A percentile compares a stretch with the other conserved stretches of the same genome.
These are phyloP conservation scores for Drosophila mulleri DNA, from an alignment of 2,888 invertebrate species.

Conservation along the genomic window DNA sequence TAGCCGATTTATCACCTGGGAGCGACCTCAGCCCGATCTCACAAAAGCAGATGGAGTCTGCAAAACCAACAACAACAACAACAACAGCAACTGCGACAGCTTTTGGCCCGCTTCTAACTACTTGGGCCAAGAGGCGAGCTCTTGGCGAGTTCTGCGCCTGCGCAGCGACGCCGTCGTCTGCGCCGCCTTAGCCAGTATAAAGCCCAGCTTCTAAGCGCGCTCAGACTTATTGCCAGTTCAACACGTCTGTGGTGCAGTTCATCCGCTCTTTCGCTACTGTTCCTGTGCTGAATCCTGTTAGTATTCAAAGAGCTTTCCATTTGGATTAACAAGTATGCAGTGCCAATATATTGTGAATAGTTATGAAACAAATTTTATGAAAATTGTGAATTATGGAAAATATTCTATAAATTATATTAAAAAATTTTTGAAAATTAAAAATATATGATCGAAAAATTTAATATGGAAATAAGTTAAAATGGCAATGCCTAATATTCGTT, in stretches of 20 bases:
- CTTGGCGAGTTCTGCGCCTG: constrained; percentile 44
- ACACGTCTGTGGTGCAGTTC: constrained; percentile 42
- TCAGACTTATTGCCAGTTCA: constrained; percentile 64
- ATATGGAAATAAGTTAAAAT: too few relatives aligned
- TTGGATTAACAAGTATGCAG: constrained; percentile 11
- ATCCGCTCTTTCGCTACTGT: constrained; percentile 4
- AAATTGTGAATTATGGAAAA: not conserved
- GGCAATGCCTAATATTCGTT: too few relatives aligned
- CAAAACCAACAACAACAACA: constrained; percentile 20
- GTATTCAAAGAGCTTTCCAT: not conserved
- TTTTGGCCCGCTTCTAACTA: constrained; percentile 20
- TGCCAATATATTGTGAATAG: constrained; percentile 6
- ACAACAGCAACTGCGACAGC: constrained; percentile 5
- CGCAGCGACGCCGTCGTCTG: constrained; percentile 40
- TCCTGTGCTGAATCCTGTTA: constrained; percentile 12
- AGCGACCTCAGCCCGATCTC: constrained; percentile 34
- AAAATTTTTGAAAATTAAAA: too few relatives aligned
- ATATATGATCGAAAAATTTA: too few relatives aligned
- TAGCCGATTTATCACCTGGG: constrained; percentile 63
- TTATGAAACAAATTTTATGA: not conserved
- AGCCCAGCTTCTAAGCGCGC: constrained; percentile 60
- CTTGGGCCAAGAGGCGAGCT: constrained; percentile 15
- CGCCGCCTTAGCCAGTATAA: constrained; percentile 66
- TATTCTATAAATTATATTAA: not conserved
- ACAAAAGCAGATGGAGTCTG: constrained; percentile 20